Conservation (phyloP, 2,797 vertebrate species). For the Rachycentron canadum region DNA sequence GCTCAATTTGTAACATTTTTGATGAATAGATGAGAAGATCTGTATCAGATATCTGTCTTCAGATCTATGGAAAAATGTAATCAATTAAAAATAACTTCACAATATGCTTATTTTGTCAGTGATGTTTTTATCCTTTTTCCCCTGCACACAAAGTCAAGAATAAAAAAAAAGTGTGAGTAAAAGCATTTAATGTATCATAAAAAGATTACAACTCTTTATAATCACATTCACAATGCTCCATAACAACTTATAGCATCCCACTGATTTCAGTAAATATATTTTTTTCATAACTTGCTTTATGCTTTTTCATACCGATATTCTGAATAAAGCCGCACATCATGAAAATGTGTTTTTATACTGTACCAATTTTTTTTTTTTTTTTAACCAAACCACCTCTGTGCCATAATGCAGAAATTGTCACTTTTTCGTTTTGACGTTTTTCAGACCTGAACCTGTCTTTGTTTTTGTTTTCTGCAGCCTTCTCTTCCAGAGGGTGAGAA, state of each 20-base stretch:
- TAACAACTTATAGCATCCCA: background rate
- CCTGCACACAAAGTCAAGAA: background rate
- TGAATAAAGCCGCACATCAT: slow-evolving; percentile 25
- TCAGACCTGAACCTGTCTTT: slow-evolving; percentile 5
- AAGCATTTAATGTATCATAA: background rate
- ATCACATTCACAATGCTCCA: background rate
- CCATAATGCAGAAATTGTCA: background rate
- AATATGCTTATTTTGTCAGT: slow-evolving; percentile 29
- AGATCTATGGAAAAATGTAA: slow-evolving; percentile 32
- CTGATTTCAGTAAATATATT: background rate
- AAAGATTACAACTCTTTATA: background rate
- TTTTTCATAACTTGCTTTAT: background rate
- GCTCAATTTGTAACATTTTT: slow-evolving; percentile 29
- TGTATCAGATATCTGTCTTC: slow-evolving; percentile 23
- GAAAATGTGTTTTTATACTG: slow-evolving; percentile 20
- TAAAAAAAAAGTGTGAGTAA: background rate
- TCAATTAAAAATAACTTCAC: slow-evolving; percentile 60
- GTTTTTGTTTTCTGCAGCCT: slow-evolving; percentile 31
- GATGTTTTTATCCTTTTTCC: slow-evolving; percentile 30
- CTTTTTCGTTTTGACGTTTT: slow-evolving; percentile 12
- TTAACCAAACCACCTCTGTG: no score
- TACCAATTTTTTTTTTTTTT: no score
- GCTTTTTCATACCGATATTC: slow-evolving; percentile 1
- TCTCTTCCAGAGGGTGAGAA: slow-evolving; percentile 32
- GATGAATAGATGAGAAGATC: slow-evolving; percentile 33